phyloP scores from a whole-genome alignment of 2,888 invertebrate genomes.

The Netelia melanura region DNA sequence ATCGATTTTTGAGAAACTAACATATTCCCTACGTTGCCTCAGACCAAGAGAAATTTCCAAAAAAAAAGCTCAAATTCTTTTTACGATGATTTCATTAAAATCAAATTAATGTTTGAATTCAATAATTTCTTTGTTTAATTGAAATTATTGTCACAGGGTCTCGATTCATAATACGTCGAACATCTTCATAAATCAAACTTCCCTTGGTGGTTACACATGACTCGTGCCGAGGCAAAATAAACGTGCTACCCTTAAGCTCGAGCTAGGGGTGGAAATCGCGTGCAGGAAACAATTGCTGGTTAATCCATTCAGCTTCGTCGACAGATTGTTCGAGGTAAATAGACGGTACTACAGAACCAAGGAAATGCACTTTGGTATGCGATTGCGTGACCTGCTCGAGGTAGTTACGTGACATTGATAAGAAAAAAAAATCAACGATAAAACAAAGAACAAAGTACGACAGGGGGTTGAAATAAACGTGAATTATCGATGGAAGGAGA shows the following conservation, averaged over 20 bases:
- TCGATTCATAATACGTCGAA: neutral
- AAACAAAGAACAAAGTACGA: constrained; percentile 1
- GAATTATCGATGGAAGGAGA: too few relatives aligned
- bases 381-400: constrained; percentile 30
- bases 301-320: constrained; percentile 57
- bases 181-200: constrained; percentile 16
- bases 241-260: constrained; percentile 11
- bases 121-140: neutral
- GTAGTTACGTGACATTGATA: constrained; percentile 1
- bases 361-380: constrained; percentile 43
- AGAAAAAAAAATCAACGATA: constrained; percentile 4
- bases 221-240: constrained; percentile 2
- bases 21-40: too few relatives aligned
- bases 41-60: too few relatives aligned
- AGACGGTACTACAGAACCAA: constrained; percentile 21
- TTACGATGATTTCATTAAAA: too few relatives aligned
- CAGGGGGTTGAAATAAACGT: neutral
- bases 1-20: constrained; percentile 39
- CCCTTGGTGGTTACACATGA: neutral
- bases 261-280: constrained; percentile 52
- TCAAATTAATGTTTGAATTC: neutral
- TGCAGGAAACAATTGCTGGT: constrained; percentile 65
- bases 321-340: constrained; percentile 57
- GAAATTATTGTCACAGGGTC: too few relatives aligned
- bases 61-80: too few relatives aligned